Base-by-base conservation (phyloP, 2,888 invertebrate species). In the Polydrusus pterygomalis region DNA sequence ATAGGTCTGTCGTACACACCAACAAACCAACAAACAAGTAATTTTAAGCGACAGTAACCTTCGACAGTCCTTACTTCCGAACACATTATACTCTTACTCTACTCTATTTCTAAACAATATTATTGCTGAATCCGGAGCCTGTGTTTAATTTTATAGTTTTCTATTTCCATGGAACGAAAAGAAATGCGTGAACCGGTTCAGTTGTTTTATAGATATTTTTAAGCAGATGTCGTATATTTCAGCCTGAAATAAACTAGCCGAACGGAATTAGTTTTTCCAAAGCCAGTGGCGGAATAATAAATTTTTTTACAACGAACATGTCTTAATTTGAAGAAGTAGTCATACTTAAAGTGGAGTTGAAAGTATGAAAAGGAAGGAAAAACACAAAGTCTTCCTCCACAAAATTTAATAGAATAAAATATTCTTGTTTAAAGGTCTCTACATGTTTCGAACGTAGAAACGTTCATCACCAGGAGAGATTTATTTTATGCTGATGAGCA, bases 181-280 rank as follows among this genome's bases (percentile, higher is more conserved):
- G 58, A 63, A 70, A 51, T 34, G 3, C 18, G 20, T 15, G 49
- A 77, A 78, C 80, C 77, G 70, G 77, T 77, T 77, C 70, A 73
- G 69, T 75, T 72, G 77, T 68, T 77, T 77, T 70, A 74, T 75
- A 75, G 76, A 77, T 80, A 79, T 79, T 81, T 80, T 80, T 79
- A 76, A 80, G 77, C 81, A 81, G 79, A 80, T 81, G 81, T 81
- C 78, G 80, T 75, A 60, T 51, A 64, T 64, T 72, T 80, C 79
- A 78, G 79, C 78, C 74, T 77, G 77, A 79, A 81, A 79, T 79
- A 78, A 80, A 81, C 81, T 77, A 80, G 82, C 80, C 63, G 56
- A 68, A 77, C 77, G 80, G 80, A 80, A 81, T 80, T 78, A 70
- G 79, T 81, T 80, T 80, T 81, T 78, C 75, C 76, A 75, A 77